A percentile compares a stretch with the other conserved stretches of the same genome.
Conservation (phyloP, 1,140 invertebrate genomes). For the Cataglyphis hispanica region DNA sequence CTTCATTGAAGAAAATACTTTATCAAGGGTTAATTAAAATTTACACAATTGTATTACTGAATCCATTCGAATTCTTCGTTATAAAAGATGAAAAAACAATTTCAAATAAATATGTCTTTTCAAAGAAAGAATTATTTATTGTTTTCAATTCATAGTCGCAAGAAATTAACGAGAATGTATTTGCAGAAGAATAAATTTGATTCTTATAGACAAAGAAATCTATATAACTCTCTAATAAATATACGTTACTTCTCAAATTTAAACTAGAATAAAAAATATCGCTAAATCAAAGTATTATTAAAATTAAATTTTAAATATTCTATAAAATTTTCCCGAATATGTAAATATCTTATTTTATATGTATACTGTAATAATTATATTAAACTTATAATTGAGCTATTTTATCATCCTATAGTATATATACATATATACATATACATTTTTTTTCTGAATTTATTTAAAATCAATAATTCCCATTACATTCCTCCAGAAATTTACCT, state of each 20-base stretch:
- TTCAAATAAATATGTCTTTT: conserved; percentile 9
- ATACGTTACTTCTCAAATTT: not conserved
- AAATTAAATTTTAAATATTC: not conserved
- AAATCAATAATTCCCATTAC: not conserved
- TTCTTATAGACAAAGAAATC: not conserved
- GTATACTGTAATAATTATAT: not conserved
- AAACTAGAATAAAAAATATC: not conserved
- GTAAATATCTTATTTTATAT: not conserved
- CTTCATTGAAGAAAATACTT: conserved; percentile 8
- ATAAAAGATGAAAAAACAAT: not conserved
- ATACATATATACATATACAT: not conserved
- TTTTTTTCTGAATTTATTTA: not conserved
- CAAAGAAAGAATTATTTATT: not conserved
- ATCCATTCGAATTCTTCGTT: not conserved
- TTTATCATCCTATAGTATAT: not conserved
- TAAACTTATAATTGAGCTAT: not conserved
- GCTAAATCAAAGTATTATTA: not conserved
- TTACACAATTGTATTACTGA: conserved; percentile 29
- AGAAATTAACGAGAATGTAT: not conserved
- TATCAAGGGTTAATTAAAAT: conserved; percentile 37
- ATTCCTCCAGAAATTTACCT: not conserved
- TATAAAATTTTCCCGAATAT: not conserved
- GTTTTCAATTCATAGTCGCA: not conserved
- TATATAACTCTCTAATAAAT: not conserved
- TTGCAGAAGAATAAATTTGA: not conserved